These are phyloP conservation scores for Minunthozetes semirufus DNA, from an alignment of 2,888 invertebrate genomes.

Conservation along the genomic window DNA sequence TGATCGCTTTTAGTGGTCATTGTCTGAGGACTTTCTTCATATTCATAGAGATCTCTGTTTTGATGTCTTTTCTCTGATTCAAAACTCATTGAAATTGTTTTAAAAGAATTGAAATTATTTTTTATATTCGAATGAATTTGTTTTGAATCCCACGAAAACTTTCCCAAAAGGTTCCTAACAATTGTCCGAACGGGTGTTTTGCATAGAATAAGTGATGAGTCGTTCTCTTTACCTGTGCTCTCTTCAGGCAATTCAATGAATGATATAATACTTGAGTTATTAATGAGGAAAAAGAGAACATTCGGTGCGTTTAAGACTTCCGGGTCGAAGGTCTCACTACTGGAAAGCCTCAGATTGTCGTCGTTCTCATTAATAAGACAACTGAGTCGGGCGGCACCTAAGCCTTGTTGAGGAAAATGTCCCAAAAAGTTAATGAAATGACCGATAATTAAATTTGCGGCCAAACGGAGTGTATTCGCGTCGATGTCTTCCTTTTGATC, in stretches of 20 bases:
- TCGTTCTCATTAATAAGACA: conserved; percentile 87
- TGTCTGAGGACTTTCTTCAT: conserved; percentile 1
- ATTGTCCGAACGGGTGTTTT: conserved; percentile 62
- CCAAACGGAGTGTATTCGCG: conserved; percentile 48
- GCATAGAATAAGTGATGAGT: background rate
- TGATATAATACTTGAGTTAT: conserved; percentile 69
- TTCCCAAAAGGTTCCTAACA: conserved; percentile 81
- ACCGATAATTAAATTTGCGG: conserved; percentile 63
- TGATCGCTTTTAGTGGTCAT: background rate
- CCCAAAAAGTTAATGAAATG: conserved; percentile 86
- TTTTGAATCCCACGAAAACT: conserved; percentile 92
- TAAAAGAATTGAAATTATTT: background rate
- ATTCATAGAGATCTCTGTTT: conserved; percentile 14
- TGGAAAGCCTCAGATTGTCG: conserved; percentile 53
- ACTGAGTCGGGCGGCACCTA: conserved; percentile 77
- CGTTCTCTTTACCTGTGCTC: background rate
- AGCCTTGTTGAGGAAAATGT: conserved; percentile 81
- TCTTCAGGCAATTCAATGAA: conserved; percentile 72
- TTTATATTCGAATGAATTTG: conserved; percentile 59
- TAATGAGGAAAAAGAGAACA: conserved; percentile 75
- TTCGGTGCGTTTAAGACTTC: conserved; percentile 77
- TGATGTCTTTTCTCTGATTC: conserved; percentile 15
- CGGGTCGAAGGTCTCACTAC: conserved; percentile 53
- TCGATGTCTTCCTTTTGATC: background rate
- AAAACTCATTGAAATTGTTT: background rate